Evolutionary conservation across 2,113 vertebrate species (phyloP).

Genomic region (Columba livia): DNA sequence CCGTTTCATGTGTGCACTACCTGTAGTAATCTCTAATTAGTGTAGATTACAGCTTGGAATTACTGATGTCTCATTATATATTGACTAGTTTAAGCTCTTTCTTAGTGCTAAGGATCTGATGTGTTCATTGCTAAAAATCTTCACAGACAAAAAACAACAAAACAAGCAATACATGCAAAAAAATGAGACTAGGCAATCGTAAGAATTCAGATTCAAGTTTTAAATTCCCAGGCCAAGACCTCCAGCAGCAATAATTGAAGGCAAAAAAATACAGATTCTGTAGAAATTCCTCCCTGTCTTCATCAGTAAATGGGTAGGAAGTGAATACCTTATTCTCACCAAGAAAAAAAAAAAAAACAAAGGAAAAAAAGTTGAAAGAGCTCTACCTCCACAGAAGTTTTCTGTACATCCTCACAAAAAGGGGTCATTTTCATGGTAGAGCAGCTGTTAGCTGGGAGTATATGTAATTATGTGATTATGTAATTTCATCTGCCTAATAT

Average conservation of each 20-base stretch:
- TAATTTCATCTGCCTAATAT: background rate
- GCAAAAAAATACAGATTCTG: background rate
- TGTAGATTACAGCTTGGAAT: background rate
- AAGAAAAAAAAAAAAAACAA: background rate
- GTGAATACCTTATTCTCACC: background rate
- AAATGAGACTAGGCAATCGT: background rate
- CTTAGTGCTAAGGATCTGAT: background rate
- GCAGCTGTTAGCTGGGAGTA: background rate
- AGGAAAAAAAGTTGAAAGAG: background rate
- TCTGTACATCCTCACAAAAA: background rate
- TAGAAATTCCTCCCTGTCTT: background rate
- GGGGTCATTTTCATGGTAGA: background rate
- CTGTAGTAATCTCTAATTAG: background rate
- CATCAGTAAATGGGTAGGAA: background rate
- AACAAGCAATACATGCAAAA: background rate
- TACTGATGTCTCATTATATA: background rate
- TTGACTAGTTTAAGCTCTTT: background rate
- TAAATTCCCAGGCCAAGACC: background rate
- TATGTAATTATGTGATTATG: no score
- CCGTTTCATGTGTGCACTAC: background rate
- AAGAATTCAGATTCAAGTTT: background rate
- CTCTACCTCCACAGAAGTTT: background rate
- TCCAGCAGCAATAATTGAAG: background rate
- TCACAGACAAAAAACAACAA: background rate
- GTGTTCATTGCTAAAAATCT: background rate